phyloP scores from a whole-genome alignment of 1,140 invertebrate genomes.

The Drosophila sturtevanti region DNA sequence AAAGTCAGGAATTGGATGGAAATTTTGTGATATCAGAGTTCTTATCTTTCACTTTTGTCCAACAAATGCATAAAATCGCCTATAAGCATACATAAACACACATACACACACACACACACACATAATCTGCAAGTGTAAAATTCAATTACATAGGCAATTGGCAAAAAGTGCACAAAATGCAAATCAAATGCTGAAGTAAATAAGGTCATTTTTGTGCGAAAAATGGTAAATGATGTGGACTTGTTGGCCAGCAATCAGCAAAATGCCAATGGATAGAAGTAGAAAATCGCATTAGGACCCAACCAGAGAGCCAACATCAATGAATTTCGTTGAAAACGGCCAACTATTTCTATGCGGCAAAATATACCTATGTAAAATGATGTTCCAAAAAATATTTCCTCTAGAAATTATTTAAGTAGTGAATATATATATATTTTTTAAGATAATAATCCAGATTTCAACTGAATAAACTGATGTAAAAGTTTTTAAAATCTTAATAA shows the following conservation, averaged over 20 bases:
- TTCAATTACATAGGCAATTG: constrained; percentile 57
- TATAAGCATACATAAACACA: neutral
- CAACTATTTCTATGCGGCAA: neutral
- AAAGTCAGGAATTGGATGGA: neutral
- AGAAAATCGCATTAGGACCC: constrained; percentile 63
- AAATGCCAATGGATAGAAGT: constrained; percentile 29
- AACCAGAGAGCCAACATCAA: neutral
- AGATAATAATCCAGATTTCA: too few relatives aligned
- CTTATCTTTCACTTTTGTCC: constrained; percentile 37
- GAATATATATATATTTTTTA: too few relatives aligned
- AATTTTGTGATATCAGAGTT: neutral
- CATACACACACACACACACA: neutral
- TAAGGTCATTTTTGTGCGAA: constrained; percentile 47
- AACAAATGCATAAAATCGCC: constrained; percentile 39
- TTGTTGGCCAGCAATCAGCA: constrained; percentile 43
- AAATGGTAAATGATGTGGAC: constrained; percentile 67
- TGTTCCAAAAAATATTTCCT: too few relatives aligned
- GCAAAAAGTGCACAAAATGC: constrained; percentile 52
- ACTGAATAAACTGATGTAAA: too few relatives aligned
- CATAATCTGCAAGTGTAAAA: constrained; percentile 59
- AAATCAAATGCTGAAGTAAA: constrained; percentile 71
- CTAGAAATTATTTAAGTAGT: too few relatives aligned
- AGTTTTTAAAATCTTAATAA: too few relatives aligned
- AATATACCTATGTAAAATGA: too few relatives aligned
- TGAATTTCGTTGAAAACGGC: constrained; percentile 25